phyloP scores from a whole-genome alignment of 2,888 invertebrate genomes.

The Saturnia pavonia region DNA sequence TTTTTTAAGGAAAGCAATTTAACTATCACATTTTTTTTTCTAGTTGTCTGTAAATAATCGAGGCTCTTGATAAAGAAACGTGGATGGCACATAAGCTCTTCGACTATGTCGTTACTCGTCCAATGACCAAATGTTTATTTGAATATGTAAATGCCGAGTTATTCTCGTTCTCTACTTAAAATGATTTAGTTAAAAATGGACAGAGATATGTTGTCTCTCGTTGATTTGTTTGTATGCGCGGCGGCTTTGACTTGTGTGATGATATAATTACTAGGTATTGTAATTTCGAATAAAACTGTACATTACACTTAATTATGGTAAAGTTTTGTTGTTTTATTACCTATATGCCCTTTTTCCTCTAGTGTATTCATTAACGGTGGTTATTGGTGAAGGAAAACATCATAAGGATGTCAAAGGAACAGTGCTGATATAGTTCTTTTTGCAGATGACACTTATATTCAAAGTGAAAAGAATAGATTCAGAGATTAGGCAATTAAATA shows the following conservation, averaged over 20 bases:
- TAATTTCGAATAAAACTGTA: conserved; percentile 39
- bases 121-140: conserved; percentile 5
- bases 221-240: conserved; percentile 1
- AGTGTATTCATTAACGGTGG: background rate
- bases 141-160: background rate
- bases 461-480: too few relatives aligned
- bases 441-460: too few relatives aligned
- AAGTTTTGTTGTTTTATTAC: conserved; percentile 20
- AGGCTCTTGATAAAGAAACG: background rate
- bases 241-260: conserved; percentile 31
- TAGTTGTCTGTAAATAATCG: background rate
- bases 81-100: background rate
- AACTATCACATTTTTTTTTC: background rate
- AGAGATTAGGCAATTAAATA: too few relatives aligned
- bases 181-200: background rate
- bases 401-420: too few relatives aligned
- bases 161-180: conserved; percentile 13
- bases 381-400: too few relatives aligned
- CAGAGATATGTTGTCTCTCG: conserved; percentile 4
- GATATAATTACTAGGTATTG: conserved; percentile 28
- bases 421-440: too few relatives aligned
- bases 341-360: background rate
- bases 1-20: background rate
- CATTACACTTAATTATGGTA: conserved; percentile 26
- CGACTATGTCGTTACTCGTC: background rate